Evolutionary conservation across 2,888 invertebrate genomes (phyloP).

Genomic region (Dione juno): DNA sequence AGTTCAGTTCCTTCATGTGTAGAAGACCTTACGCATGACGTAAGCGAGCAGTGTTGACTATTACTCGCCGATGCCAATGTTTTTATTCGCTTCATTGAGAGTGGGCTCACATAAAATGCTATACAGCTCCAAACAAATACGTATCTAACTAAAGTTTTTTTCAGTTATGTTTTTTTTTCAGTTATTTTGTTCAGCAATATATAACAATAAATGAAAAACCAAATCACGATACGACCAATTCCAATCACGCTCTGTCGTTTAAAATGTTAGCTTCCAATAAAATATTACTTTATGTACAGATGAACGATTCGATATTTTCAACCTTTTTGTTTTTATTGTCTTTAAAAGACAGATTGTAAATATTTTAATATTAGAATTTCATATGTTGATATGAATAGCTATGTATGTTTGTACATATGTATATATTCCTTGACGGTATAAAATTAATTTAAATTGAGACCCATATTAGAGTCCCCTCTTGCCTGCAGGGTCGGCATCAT

Average conservation of each 20-base stretch:
- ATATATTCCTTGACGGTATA: background rate
- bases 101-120: slow-evolving; percentile 1
- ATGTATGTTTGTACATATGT: background rate
- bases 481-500: slow-evolving; percentile 13
- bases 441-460: slow-evolving; percentile 20
- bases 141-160: slow-evolving; percentile 7
- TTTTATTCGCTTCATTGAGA: slow-evolving; percentile 22
- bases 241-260: slow-evolving; percentile 18
- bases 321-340: background rate
- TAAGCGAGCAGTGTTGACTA: slow-evolving; percentile 11
- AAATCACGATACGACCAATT: slow-evolving; percentile 13
- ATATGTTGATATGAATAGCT: background rate
- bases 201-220: slow-evolving; percentile 20
- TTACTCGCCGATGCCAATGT: slow-evolving; percentile 25
- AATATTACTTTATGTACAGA: slow-evolving; percentile 19
- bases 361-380: background rate
- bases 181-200: slow-evolving; percentile 13
- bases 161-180: slow-evolving; percentile 23
- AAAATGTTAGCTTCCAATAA: slow-evolving; percentile 18
- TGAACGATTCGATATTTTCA: slow-evolving; percentile 4
- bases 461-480: slow-evolving; percentile 5
- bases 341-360: background rate
- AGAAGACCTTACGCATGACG: slow-evolving; percentile 6
- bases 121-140: slow-evolving; percentile 8
- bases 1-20: background rate